Evolutionary conservation across 35 echinoderm and acorn worm genomes (phyloP).

Genomic region (Diadema setosum): DNA sequence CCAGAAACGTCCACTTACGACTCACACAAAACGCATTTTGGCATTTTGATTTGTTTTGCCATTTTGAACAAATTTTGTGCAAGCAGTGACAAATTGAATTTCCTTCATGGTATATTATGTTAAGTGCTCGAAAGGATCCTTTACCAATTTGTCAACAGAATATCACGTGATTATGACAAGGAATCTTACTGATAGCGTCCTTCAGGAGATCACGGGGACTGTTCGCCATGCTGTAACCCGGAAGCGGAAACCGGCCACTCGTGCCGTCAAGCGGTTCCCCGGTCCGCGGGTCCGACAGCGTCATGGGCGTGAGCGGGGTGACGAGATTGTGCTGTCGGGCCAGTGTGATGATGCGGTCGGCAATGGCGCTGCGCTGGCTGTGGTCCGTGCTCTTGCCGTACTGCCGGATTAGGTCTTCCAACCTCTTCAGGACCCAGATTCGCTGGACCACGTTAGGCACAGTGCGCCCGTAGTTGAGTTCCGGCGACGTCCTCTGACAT

Average conservation of each 20-base stretch:
- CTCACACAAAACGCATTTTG: no score
- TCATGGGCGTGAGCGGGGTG: conserved; percentile 76
- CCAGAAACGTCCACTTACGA: no score
- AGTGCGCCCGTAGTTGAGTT: conserved; percentile 24
- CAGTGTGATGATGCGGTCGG: conserved; percentile 58
- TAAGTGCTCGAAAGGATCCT: no score
- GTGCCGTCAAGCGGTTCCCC: conserved; percentile 12
- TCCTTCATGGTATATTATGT: no score
- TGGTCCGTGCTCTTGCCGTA: conserved; percentile 70
- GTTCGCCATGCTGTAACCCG: conserved; percentile 52
- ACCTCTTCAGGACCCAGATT: conserved; percentile 71
- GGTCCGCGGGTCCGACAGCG: conserved; percentile 31
- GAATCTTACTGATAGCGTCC: conserved; percentile 17
- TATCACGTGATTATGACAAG: no score
- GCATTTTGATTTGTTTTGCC: no score
- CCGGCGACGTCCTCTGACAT: conserved; percentile 49
- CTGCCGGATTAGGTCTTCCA: conserved; percentile 66
- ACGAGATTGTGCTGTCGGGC: conserved; percentile 57
- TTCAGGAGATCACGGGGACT: conserved; percentile 39
- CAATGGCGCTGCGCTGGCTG: conserved; percentile 10
- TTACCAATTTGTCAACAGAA: no score
- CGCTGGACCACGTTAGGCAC: conserved; percentile 67
- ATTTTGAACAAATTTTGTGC: no score
- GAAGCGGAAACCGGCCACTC: conserved; percentile 40
- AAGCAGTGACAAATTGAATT: no score